A percentile compares a stretch with the other conserved stretches of the same genome.
Evolutionary conservation across 35 echinoderm and acorn worm species (phyloP).

Genomic region (Chiridota heheva): DNA sequence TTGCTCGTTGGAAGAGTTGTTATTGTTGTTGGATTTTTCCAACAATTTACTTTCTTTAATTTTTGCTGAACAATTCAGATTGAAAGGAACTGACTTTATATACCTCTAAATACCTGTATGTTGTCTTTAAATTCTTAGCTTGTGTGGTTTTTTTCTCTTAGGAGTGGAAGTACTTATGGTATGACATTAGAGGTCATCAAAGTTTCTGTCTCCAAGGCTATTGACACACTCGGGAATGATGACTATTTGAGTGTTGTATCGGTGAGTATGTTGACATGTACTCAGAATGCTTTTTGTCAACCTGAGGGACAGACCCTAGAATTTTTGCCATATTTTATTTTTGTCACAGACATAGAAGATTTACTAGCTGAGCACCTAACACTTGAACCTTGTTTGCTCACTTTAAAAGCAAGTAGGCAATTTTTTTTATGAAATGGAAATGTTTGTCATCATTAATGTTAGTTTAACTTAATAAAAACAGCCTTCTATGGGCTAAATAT

Average conservation of each 20-base stretch:
- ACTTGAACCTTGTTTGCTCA: not conserved
- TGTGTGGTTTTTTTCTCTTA: conserved; percentile 13
- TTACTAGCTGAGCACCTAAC: not conserved
- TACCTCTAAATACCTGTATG: not conserved
- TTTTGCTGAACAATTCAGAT: not conserved
- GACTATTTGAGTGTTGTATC: conserved; percentile 93
- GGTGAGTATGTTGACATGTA: conserved; percentile 43
- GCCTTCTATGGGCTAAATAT: not conserved
- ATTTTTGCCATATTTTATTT: too few relatives aligned
- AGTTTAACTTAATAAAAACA: too few relatives aligned
- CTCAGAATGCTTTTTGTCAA: not conserved
- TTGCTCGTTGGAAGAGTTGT: too few relatives aligned
- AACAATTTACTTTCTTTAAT: not conserved
- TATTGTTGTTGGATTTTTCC: too few relatives aligned
- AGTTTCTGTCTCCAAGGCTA: conserved; percentile 76
- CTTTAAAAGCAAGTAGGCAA: too few relatives aligned
- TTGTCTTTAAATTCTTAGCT: not conserved
- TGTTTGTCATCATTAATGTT: too few relatives aligned
- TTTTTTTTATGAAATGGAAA: too few relatives aligned
- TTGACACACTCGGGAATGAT: conserved; percentile 96
- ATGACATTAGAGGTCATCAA: conserved; percentile 89
- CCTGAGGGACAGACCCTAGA: not conserved
- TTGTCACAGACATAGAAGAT: not conserved
- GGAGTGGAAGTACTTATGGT: conserved; percentile 96
- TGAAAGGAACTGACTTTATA: not conserved